Evolutionary conservation across 2,888 invertebrate species (phyloP), one percentile per base, ranked within the genome.

Genomic region (Cyrtodaria siliqua): DNA sequence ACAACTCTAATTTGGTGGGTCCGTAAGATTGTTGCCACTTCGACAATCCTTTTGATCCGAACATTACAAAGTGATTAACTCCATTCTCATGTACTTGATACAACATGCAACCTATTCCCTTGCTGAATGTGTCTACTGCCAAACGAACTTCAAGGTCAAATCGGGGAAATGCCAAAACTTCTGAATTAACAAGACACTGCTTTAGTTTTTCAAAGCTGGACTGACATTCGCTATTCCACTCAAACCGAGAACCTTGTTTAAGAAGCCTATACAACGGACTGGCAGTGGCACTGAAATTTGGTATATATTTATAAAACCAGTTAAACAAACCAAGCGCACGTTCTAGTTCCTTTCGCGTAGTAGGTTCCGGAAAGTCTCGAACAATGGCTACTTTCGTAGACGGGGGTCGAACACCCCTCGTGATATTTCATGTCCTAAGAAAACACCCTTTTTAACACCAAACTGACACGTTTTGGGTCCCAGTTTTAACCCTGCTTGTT

Each of bases 61-160:
- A n/a, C n/a, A n/a, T n/a, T 79, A 73, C 67, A 44, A 74, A 67
- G 9, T 47, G 50, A 9, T 50, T 26, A 16, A 18, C 29, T 6
- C 44, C 62, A 42, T 73, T 57, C 24, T 47, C 56, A 47, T 79
- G 71, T 16, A 72, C 40, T 38, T 80, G 80, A 38, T 81, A 80
- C 6, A 82, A 33, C 76, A 84, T 79, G 29, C 64, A 84, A 2
- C 80, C 80, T 12, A 79, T 78, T 0, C 84, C 82, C 12, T 72
- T 50, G 6, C 50, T 61, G 50, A 57, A 44, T 6, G 82, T 73
- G 27, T 82, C 82, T n/a, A 80, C 78, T 12, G 74, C 62, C 14
- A 84, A 29, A 4, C 64, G 42, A 57, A 82, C 78, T 27, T 57
- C 47, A 1, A 73, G n/a, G 40, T 82, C 79, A 66, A 60, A 84